Percentiles rank a stretch among this genome's conserved stretches.
These are phyloP conservation scores for Raja brachyura DNA, from an alignment of 2,113 vertebrate species.

Conservation along the genomic window DNA sequence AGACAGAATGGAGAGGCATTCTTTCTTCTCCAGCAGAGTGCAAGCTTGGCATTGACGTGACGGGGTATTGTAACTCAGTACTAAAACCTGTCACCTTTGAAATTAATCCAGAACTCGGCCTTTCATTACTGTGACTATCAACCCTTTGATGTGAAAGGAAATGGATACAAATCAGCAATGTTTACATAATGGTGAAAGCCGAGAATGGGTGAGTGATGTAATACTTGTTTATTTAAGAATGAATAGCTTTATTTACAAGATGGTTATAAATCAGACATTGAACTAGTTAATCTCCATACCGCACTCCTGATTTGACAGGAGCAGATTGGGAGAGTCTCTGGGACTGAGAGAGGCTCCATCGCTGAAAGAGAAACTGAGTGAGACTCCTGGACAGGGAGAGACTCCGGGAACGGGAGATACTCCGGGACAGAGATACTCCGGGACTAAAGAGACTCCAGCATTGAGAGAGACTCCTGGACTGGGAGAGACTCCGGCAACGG, in stretches of 20 bases:
- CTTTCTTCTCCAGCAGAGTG: background rate
- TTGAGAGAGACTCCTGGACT: background rate
- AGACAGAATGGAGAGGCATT: background rate
- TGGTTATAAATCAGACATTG: background rate
- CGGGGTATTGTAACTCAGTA: background rate
- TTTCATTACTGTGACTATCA: background rate
- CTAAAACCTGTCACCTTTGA: background rate
- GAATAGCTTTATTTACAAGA: background rate
- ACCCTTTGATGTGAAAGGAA: background rate
- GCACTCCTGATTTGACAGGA: background rate
- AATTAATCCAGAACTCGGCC: background rate
- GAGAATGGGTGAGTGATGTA: background rate
- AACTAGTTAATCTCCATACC: background rate
- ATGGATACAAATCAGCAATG: background rate
- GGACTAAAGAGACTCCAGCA: background rate
- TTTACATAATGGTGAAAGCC: background rate
- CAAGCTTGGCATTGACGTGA: background rate
- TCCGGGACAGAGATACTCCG: background rate
- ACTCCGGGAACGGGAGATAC: background rate
- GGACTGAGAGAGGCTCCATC: background rate
- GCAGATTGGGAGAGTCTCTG: background rate
- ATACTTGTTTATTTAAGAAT: slow-evolving; percentile 5
- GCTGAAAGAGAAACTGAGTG: background rate
- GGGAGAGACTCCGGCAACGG: background rate
- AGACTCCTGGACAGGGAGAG: background rate